phyloP scores from a whole-genome alignment of 2,113 vertebrate genomes.

The Hippocampus zosterae region DNA sequence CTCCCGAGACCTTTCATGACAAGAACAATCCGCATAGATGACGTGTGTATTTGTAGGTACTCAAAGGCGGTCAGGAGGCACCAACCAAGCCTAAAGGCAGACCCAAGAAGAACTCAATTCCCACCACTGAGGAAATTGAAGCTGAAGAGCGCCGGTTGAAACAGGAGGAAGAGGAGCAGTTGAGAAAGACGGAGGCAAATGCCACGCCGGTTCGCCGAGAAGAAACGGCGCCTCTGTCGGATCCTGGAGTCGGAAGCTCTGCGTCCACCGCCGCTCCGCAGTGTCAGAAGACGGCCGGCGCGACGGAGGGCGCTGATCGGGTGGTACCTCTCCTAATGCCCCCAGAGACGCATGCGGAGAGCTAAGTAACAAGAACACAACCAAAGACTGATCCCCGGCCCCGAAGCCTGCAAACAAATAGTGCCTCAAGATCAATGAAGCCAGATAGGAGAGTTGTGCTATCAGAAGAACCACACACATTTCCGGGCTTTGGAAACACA shows the following conservation, averaged over 20 bases:
- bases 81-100: constrained; percentile 97
- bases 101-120: constrained; percentile 98
- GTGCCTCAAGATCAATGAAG: constrained; percentile 65
- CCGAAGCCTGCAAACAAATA: constrained; percentile 52
- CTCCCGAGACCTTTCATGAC: constrained; percentile 56
- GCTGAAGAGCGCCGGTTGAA: constrained; percentile 86
- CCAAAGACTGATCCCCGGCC: constrained; percentile 59
- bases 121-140: constrained; percentile 94
- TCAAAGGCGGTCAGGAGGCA: constrained; percentile 96
- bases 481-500: not conserved
- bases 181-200: constrained; percentile 24
- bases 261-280: constrained; percentile 40
- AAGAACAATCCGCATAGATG: constrained; percentile 32
- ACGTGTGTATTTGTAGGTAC: constrained; percentile 75
- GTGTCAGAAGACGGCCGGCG: constrained; percentile 33
- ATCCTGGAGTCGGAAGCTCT: constrained; percentile 58
- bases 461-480: not conserved
- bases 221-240: constrained; percentile 46
- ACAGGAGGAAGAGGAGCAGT: constrained; percentile 69
- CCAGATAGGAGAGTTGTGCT: not conserved
- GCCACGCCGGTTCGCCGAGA: constrained; percentile 7
- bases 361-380: constrained; percentile 57
- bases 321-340: constrained; percentile 43
- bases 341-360: constrained; percentile 55
- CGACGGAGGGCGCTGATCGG: constrained; percentile 37